Percentiles rank a stretch among this genome's conserved stretches.
Evolutionary conservation across 2,797 vertebrate species (phyloP).

Genomic region (Clangula hyemalis): DNA sequence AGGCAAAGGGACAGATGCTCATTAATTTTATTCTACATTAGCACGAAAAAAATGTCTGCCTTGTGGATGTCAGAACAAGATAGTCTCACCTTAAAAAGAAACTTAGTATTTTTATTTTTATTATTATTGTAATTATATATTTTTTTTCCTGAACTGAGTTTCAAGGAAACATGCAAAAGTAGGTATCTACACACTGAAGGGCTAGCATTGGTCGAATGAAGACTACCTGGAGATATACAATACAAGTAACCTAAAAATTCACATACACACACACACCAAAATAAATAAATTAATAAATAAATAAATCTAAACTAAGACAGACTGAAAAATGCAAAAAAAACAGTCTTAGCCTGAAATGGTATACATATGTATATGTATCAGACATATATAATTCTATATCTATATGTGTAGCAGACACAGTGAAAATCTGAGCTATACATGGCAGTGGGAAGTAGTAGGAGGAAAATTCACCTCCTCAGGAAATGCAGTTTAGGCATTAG

Average conservation of each 20-base stretch:
- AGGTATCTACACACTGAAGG: background rate
- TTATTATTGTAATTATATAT: background rate
- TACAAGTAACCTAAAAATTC: background rate
- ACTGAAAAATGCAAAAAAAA: fast-evolving
- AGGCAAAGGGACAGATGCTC: background rate
- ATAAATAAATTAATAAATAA: background rate
- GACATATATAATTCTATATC: too few relatives aligned
- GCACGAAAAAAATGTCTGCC: background rate
- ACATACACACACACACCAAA: background rate
- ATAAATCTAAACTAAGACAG: background rate
- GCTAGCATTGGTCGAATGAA: background rate
- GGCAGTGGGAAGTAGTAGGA: background rate
- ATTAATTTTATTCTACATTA: background rate
- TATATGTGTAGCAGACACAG: background rate
- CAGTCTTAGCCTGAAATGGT: background rate
- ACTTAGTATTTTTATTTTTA: background rate
- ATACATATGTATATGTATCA: too few relatives aligned
- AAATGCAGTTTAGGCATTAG: background rate
- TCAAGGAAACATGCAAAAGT: background rate
- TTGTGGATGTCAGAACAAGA: background rate
- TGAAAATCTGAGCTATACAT: background rate
- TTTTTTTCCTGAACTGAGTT: background rate
- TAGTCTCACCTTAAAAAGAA: background rate
- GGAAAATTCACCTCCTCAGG: background rate
- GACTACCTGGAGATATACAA: background rate